Evolutionary conservation across 2,888 invertebrate genomes (phyloP).

Genomic region (Euzetes globulus): DNA sequence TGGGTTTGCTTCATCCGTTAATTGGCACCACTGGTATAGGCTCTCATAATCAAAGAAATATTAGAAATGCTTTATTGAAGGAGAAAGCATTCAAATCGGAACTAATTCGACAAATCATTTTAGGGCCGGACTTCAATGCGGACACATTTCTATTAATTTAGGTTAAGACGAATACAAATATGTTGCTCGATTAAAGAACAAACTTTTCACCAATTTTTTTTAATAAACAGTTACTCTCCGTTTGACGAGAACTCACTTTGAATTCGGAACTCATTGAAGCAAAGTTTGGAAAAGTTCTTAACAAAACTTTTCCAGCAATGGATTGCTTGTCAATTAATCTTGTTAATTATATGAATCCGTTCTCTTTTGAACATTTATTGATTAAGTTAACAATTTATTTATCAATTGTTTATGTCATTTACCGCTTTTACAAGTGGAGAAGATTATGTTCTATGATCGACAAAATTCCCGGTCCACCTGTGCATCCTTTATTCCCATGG

Average conservation of each 20-base stretch:
- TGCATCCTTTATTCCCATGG: constrained; percentile 32
- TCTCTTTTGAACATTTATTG: not conserved
- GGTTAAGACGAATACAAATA: constrained; percentile 15
- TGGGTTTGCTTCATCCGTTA: not conserved
- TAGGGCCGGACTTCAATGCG: not conserved
- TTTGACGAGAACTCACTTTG: not conserved
- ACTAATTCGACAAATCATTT: not conserved
- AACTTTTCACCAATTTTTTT: not conserved
- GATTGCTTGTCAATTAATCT: not conserved
- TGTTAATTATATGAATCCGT: not conserved
- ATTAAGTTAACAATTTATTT: not conserved
- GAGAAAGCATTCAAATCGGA: constrained; percentile 4
- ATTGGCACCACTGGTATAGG: not conserved
- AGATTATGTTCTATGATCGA: constrained; percentile 5
- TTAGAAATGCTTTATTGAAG: not conserved
- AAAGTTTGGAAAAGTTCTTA: not conserved
- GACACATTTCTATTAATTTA: constrained; percentile 11
- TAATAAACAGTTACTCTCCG: not conserved
- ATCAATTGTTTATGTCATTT: not conserved
- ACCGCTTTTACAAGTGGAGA: not conserved
- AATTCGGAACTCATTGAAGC: not conserved
- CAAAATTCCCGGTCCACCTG: constrained; percentile 33
- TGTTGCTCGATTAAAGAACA: not conserved
- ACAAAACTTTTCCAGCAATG: not conserved
- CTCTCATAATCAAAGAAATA: not conserved